These are phyloP conservation scores for Myripristis jacobus DNA, from an alignment of 2,797 vertebrate species.

Conservation along the genomic window DNA sequence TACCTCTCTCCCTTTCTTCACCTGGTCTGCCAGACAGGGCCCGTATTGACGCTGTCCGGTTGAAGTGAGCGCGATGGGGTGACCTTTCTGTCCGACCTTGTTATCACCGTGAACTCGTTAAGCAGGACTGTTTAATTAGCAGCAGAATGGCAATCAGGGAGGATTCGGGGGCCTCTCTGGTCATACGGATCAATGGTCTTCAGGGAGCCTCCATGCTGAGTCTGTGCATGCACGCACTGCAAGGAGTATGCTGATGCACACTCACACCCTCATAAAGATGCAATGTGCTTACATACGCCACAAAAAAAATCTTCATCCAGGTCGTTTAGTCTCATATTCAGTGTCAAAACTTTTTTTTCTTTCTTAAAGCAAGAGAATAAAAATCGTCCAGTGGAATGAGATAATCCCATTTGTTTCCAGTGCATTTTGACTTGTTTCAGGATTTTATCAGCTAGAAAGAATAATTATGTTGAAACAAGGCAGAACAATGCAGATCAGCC, in stretches of 20 bases:
- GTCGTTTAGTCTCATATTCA: too few species aligned
- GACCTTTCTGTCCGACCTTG: slow-evolving; percentile 78
- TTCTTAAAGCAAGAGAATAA: too few species aligned
- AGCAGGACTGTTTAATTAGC: slow-evolving; percentile 78
- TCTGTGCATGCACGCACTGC: slow-evolving; percentile 19
- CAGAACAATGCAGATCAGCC: too few species aligned
- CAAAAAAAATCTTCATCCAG: too few species aligned
- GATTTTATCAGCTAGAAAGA: too few species aligned
- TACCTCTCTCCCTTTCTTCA: slow-evolving; percentile 19
- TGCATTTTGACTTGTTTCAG: too few species aligned
- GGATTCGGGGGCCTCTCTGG: slow-evolving; percentile 57
- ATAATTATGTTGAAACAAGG: too few species aligned
- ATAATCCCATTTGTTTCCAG: too few species aligned
- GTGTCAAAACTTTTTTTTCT: too few species aligned
- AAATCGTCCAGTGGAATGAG: too few species aligned
- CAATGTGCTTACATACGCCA: too few species aligned
- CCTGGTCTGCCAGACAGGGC: slow-evolving; percentile 42
- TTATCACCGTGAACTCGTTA: slow-evolving; percentile 73
- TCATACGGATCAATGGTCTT: slow-evolving; percentile 76
- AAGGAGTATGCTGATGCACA: slow-evolving; percentile 12
- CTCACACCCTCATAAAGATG: slow-evolving; percentile 2
- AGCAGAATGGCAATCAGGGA: slow-evolving; percentile 66
- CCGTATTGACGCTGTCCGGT: slow-evolving; percentile 63
- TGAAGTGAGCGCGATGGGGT: slow-evolving; percentile 54
- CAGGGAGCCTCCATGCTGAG: slow-evolving; percentile 57